Evolutionary conservation across 2,113 vertebrate genomes (phyloP).

Genomic region (Cardinalis cardinalis): DNA sequence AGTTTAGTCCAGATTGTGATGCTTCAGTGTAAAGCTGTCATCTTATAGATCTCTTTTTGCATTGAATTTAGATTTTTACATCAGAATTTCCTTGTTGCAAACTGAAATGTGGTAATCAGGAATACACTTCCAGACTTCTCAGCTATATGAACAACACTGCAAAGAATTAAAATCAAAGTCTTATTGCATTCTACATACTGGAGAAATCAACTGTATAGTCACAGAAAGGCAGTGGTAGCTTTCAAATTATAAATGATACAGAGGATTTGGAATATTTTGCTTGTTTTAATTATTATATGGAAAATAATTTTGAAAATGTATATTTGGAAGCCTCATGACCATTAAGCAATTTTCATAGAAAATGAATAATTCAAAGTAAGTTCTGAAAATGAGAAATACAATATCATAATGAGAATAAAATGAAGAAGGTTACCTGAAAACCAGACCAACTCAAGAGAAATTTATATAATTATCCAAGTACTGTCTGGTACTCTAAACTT

Average conservation of each 20-base stretch:
- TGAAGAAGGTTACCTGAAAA: not conserved
- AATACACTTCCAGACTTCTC: not conserved
- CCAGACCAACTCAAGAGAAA: not conserved
- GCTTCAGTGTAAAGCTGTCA: not conserved
- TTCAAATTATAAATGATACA: not conserved
- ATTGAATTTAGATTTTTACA: not conserved
- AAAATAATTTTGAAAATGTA: not conserved
- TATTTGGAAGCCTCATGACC: not conserved
- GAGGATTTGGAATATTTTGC: not conserved
- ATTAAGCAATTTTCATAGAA: not conserved
- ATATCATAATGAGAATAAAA: not conserved
- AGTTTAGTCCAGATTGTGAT: not conserved
- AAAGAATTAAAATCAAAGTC: not conserved
- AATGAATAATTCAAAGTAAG: not conserved
- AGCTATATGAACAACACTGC: not conserved
- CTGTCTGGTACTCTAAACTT: not conserved
- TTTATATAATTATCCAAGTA: not conserved
- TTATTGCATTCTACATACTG: not conserved
- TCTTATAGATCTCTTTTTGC: not conserved
- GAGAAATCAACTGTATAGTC: not conserved
- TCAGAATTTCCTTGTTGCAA: not conserved
- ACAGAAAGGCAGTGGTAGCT: not conserved
- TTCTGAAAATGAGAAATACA: not conserved
- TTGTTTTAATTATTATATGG: not conserved
- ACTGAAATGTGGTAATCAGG: not conserved